These are phyloP conservation scores for Neodiprion lecontei DNA, from an alignment of 1,140 invertebrate species.

Conservation along the genomic window DNA sequence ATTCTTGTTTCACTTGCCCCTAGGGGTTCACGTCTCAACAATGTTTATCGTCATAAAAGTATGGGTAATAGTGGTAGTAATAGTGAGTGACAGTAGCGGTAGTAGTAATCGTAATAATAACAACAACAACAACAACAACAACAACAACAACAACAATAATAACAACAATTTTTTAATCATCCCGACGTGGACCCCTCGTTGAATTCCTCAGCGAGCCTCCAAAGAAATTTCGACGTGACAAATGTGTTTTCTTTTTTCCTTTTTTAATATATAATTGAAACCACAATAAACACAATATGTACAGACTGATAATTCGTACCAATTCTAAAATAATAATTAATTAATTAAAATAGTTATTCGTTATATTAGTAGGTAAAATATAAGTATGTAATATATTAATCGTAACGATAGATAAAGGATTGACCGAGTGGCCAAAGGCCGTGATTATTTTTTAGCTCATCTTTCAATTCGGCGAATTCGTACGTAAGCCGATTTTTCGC, in stretches of 20 bases:
- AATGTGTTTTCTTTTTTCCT: not conserved
- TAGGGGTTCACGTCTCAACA: not conserved
- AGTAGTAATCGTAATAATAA: not conserved
- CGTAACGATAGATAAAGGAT: not conserved
- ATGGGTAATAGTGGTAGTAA: not conserved
- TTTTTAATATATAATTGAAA: constrained; percentile 25
- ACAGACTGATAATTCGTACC: constrained; percentile 38
- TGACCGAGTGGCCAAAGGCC: not conserved
- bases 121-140: no score
- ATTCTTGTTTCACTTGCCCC: no score
- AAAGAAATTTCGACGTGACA: not conserved
- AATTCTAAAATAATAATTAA: constrained; percentile 30
- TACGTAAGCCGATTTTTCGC: not conserved
- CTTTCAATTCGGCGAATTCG: no score
- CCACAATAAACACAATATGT: constrained; percentile 45
- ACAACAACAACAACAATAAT: no score
- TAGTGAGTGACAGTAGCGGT: not conserved
- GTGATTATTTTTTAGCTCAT: not conserved
- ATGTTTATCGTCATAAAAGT: not conserved
- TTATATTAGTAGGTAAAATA: constrained; percentile 33
- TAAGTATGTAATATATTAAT: constrained; percentile 2
- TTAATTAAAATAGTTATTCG: constrained; percentile 29
- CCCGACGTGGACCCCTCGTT: not conserved
- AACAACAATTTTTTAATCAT: not conserved
- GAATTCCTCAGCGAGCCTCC: not conserved